Percentiles rank a stretch among this genome's conserved stretches.
These are phyloP conservation scores for Mesochorus sp. DNA, from an alignment of 2,888 invertebrate genomes.

Conservation along the genomic window DNA sequence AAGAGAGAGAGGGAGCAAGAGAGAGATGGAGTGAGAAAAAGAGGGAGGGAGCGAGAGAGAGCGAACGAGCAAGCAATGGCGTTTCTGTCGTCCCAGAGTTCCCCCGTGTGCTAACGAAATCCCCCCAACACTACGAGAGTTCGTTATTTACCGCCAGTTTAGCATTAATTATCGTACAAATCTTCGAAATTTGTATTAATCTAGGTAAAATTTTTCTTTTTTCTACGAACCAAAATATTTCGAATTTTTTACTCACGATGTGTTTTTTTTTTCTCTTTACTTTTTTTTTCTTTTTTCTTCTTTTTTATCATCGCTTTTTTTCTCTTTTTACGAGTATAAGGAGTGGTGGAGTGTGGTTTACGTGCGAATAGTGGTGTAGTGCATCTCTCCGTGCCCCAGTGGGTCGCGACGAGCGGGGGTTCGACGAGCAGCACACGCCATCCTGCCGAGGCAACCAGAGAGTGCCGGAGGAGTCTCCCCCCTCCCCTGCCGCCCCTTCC, in stretches of 20 bases:
- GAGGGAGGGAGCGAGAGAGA: not conserved
- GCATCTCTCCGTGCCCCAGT: conserved; percentile 60
- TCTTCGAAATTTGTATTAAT: not conserved
- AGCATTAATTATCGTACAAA: not conserved
- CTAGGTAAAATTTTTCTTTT: conserved; percentile 1
- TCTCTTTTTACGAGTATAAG: no score
- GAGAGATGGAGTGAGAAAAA: conserved; percentile 7
- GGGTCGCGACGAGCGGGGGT: conserved; percentile 60
- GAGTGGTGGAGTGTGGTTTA: conserved; percentile 64
- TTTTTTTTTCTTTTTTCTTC: not conserved
- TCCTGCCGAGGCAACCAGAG: conserved; percentile 70
- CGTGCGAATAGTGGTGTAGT: conserved; percentile 57
- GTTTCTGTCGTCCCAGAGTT: conserved; percentile 73
- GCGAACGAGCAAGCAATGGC: conserved; percentile 75
- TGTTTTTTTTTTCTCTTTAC: not conserved
- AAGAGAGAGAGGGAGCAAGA: not conserved
- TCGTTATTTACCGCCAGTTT: conserved; percentile 51
- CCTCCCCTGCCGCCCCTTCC: conserved; percentile 34
- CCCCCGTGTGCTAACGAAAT: conserved; percentile 63
- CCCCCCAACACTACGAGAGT: conserved; percentile 34
- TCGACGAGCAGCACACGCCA: conserved; percentile 78
- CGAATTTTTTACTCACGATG: not conserved
- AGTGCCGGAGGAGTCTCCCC: conserved; percentile 55
- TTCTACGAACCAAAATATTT: not conserved
- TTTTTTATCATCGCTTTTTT: conserved; percentile 35